Conservation (phyloP, 2,113 vertebrate genomes). For the Heterocephalus glaber region DNA sequence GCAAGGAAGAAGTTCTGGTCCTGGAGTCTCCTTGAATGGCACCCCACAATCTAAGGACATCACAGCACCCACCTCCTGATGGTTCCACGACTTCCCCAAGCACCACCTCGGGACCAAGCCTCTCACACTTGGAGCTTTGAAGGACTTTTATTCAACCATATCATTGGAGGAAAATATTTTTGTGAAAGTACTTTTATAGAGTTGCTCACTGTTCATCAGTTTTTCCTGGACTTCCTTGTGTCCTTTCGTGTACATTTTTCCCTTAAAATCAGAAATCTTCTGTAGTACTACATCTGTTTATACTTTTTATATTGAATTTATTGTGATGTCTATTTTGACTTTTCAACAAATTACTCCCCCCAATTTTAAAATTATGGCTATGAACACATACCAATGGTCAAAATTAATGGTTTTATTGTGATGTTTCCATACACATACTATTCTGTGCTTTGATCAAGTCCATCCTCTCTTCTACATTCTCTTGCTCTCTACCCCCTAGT, state of each 20-base stretch:
- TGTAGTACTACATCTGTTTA: not conserved
- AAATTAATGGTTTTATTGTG: not conserved
- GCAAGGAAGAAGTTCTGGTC: not conserved
- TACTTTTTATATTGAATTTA: not conserved
- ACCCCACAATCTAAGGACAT: not conserved
- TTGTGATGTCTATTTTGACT: not conserved
- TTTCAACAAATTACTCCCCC: not conserved
- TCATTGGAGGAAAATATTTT: not conserved
- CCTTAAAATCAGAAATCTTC: not conserved
- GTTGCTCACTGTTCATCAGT: not conserved
- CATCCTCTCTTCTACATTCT: not conserved
- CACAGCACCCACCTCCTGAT: too few relatives aligned
- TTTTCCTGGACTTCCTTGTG: not conserved
- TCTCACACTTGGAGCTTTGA: not conserved
- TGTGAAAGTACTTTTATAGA: not conserved
- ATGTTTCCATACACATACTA: not conserved
- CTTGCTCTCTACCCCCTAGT: not conserved
- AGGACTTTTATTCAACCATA: not conserved
- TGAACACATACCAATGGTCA: not conserved
- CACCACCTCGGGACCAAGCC: not conserved
- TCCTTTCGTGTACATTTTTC: not conserved
- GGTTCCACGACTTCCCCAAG: not conserved
- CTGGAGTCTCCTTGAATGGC: too few relatives aligned
- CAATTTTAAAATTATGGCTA: not conserved
- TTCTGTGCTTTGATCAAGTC: not conserved